These are phyloP conservation scores for Atta cephalotes DNA, from an alignment of 1,140 invertebrate species.

Conservation along the genomic window DNA sequence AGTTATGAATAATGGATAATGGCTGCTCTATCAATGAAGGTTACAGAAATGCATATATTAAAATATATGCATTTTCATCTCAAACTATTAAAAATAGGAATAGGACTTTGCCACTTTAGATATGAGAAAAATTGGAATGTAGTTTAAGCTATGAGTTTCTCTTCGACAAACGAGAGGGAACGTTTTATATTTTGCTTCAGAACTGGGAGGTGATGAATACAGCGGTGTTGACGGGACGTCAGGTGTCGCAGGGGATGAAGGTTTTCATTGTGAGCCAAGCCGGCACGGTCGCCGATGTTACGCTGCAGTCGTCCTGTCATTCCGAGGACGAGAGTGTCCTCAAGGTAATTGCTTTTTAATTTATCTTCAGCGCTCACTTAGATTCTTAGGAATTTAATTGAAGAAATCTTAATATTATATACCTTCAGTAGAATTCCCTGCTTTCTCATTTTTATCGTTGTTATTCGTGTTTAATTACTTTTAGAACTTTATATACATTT, in stretches of 20 bases:
- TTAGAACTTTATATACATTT: neutral
- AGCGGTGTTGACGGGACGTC: constrained; percentile 96
- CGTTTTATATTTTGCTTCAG: constrained; percentile 86
- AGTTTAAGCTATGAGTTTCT: constrained; percentile 3
- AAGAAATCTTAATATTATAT: constrained; percentile 24
- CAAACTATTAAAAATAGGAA: constrained; percentile 44
- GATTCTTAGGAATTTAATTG: neutral
- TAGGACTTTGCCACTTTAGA: neutral
- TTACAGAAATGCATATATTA: constrained; percentile 45
- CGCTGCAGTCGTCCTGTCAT: constrained; percentile 97
- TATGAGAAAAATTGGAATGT: constrained; percentile 24
- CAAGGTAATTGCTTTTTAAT: constrained; percentile 90
- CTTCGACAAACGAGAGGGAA: neutral
- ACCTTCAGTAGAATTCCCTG: neutral
- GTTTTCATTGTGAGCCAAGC: constrained; percentile 97
- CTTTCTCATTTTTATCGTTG: neutral
- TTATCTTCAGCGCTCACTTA: neutral
- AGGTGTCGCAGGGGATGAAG: constrained; percentile 97
- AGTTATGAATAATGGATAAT: constrained; percentile 63
- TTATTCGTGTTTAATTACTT: neutral
- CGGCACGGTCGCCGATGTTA: constrained; percentile 97
- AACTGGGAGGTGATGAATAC: constrained; percentile 98
- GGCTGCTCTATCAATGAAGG: constrained; percentile 45
- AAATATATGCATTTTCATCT: constrained; percentile 49
- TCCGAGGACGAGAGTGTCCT: constrained; percentile 98